Evolutionary conservation across 2,888 invertebrate species (phyloP).

Genomic region (Athrips mouffetella): DNA sequence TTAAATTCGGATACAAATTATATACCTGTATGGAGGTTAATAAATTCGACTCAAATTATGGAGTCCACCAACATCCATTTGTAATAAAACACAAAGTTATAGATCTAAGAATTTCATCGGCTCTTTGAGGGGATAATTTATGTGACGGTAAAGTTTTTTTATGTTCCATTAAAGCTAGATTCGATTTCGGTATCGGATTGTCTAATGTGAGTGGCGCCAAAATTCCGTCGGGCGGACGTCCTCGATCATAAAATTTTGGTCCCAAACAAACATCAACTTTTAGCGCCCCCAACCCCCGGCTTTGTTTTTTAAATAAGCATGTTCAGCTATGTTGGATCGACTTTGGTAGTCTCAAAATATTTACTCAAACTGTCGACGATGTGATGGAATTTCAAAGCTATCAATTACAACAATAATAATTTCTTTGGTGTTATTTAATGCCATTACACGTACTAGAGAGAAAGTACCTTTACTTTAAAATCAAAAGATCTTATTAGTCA

Average conservation of each 20-base stretch:
- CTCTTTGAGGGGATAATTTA: slow-evolving; percentile 69
- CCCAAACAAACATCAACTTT: slow-evolving; percentile 68
- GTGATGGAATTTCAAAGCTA: slow-evolving; percentile 13
- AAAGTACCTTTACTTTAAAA: neutral
- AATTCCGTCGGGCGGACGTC: slow-evolving; percentile 60
- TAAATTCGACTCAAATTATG: slow-evolving; percentile 49
- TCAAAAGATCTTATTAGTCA: neutral
- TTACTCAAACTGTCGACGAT: slow-evolving; percentile 35
- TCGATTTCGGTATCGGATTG: slow-evolving; percentile 65
- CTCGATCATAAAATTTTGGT: slow-evolving; percentile 61
- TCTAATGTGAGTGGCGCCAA: slow-evolving; percentile 73
- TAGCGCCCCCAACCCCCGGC: slow-evolving; percentile 49
- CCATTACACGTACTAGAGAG: neutral
- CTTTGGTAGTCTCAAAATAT: slow-evolving; percentile 56
- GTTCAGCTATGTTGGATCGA: slow-evolving; percentile 58
- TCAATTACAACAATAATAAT: slow-evolving; percentile 7
- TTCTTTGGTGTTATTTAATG: neutral
- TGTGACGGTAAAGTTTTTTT: slow-evolving; percentile 71
- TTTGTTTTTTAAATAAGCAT: slow-evolving; percentile 70
- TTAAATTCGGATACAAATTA: slow-evolving; percentile 43
- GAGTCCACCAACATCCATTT: slow-evolving; percentile 57
- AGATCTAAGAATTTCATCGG: slow-evolving; percentile 66
- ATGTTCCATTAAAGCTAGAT: slow-evolving; percentile 70
- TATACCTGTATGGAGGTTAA: slow-evolving; percentile 27
- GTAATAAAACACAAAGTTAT: slow-evolving; percentile 63